Evolutionary conservation across 2,797 vertebrate species (phyloP).

Genomic region (Telmatherina bonti): DNA sequence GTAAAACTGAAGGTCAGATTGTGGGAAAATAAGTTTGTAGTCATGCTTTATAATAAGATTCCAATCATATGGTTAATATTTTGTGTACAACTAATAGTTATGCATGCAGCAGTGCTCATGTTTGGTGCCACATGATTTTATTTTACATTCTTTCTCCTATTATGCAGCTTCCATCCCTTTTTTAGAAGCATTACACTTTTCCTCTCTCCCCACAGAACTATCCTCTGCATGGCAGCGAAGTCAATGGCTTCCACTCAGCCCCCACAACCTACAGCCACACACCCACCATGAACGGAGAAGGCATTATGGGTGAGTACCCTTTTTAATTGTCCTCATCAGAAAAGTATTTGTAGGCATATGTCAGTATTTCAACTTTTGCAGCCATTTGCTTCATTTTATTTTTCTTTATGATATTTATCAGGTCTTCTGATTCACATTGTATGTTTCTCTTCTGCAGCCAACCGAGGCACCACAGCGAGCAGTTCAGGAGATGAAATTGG

Average conservation of each 20-base stretch:
- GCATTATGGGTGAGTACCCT: constrained; percentile 87
- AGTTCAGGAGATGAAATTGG: constrained; percentile 98
- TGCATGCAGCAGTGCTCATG: background rate
- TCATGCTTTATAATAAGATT: no score
- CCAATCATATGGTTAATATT: no score
- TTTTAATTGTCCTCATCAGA: background rate
- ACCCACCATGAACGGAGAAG: constrained; percentile 91
- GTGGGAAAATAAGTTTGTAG: no score
- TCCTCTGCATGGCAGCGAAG: constrained; percentile 92
- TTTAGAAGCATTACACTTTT: constrained; percentile 71
- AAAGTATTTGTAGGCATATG: constrained; percentile 10
- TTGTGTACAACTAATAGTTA: background rate
- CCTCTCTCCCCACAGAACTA: constrained; percentile 88
- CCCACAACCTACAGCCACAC: constrained; percentile 92
- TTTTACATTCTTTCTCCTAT: constrained; percentile 38
- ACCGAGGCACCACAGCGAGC: constrained; percentile 90
- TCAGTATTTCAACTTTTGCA: constrained; percentile 12
- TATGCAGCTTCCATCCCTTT: constrained; percentile 40
- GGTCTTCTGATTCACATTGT: constrained; percentile 51
- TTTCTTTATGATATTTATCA: constrained; percentile 22
- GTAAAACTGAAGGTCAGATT: background rate
- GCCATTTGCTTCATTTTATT: constrained; percentile 10
- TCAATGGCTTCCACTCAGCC: constrained; percentile 89
- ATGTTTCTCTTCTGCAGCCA: constrained; percentile 81
- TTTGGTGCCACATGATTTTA: background rate